Base-by-base conservation (phyloP, 1,140 invertebrate genomes). In the Cherax quadricarinatus region DNA sequence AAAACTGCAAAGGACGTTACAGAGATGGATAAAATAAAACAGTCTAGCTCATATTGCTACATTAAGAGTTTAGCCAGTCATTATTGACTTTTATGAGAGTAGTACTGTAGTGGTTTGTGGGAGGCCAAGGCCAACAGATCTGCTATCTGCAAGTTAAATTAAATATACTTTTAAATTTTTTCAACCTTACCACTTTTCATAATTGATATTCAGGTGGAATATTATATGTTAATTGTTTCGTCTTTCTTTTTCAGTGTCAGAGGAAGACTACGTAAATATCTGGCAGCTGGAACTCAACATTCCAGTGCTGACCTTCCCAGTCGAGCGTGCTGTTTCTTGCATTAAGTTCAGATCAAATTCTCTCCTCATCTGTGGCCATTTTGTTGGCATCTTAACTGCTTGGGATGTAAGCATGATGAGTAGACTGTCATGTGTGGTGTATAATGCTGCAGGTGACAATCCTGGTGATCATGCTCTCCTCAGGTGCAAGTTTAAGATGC, bases 401-500 rank as follows among this genome's bases (percentile, higher is more conserved):
- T 94, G 93, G 93, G 91, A 93, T 86, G 57, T 91, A 0, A 79
- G 83, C 66, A 62, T 21, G 24, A 93, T 91, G 86, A 82, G 21
- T 0, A n/a, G 79, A 18, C 48, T 66, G 1, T 86, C 73, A 21
- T 86, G 66, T 78, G 12, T 41, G 5, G 24, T 49, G 9, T 51
- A 89, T 30, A 62, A 88, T 82, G n/a, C 6, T 24, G 10, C 10
- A 18, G 51, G 70, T 88, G 24, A 57, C 21, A 79, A 7, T 51
- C 18, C 62, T 18, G 73, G 53, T 41, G 70, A 91, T 48, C 48
- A 81, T 30, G 70, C 78, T 48, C 24, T 18, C 57, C 24, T 53
- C 1, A 4, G 78, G 53, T 93, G 94, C 88, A 94, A 95, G 66
- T 94, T 95, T 81, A 91, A 93, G 57, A 95, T 95, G 79, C 95